Percentiles rank a stretch among this genome's conserved stretches.
These are phyloP conservation scores for Plebejus anna DNA, from an alignment of 2,888 invertebrate species.

Conservation along the genomic window DNA sequence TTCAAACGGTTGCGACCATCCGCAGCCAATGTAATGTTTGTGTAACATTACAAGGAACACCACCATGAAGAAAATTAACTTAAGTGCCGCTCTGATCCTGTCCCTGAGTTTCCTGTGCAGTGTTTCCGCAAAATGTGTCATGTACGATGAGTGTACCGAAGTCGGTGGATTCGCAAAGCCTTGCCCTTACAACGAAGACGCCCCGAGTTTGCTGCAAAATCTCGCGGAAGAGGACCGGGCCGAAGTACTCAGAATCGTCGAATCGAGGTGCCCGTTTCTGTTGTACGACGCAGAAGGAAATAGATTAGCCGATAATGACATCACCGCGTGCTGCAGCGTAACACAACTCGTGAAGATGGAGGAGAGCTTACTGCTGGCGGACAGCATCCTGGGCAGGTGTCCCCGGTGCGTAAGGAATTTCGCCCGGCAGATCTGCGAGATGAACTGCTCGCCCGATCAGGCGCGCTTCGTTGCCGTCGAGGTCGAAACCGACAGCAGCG, in stretches of 20 bases:
- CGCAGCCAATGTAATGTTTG: not conserved
- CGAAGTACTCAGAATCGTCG: slow-evolving; percentile 59
- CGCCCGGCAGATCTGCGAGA: slow-evolving; percentile 86
- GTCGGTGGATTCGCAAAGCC: slow-evolving; percentile 49
- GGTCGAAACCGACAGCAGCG: slow-evolving; percentile 42
- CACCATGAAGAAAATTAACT: slow-evolving; percentile 1
- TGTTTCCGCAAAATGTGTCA: slow-evolving; percentile 52
- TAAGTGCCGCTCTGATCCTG: slow-evolving; percentile 36
- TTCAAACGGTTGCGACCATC: not conserved
- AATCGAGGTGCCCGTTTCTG: slow-evolving; percentile 82
- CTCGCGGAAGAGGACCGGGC: slow-evolving; percentile 55
- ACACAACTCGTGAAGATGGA: slow-evolving; percentile 77
- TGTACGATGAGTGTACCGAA: slow-evolving; percentile 55
- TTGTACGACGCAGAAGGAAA: slow-evolving; percentile 61
- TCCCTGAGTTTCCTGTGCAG: slow-evolving; percentile 46
- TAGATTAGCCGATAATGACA: slow-evolving; percentile 51
- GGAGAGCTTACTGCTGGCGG: slow-evolving; percentile 79
- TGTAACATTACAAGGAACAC: not conserved
- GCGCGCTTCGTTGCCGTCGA: slow-evolving; percentile 60
- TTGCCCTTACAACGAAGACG: slow-evolving; percentile 49
- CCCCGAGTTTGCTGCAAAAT: slow-evolving; percentile 49
- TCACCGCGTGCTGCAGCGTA: slow-evolving; percentile 81
- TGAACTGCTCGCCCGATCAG: slow-evolving; percentile 89
- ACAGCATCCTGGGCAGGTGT: slow-evolving; percentile 87
- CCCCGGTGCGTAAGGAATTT: slow-evolving; percentile 90